Evolutionary conservation across 2,113 vertebrate genomes (phyloP).

Genomic region (Chloebia gouldiae): DNA sequence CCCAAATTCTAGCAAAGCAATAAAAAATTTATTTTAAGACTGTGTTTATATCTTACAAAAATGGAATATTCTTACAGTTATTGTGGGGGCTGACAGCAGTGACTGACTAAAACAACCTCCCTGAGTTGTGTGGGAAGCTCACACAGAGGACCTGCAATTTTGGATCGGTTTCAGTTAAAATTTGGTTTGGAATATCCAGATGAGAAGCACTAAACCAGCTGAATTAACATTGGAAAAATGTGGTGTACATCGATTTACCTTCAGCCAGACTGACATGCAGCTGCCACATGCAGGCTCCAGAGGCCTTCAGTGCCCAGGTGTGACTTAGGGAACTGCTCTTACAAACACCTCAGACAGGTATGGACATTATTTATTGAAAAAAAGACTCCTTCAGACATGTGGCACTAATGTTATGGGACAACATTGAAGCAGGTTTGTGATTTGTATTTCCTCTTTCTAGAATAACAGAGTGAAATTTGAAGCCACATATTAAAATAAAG

Average conservation of each 20-base stretch:
- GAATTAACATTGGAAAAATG: not conserved
- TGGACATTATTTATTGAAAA: not conserved
- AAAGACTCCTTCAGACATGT: not conserved
- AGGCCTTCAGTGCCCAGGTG: not conserved
- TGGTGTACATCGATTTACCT: not conserved
- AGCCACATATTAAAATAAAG: not conserved
- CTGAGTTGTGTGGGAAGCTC: not conserved
- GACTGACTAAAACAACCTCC: not conserved
- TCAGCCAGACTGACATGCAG: not conserved
- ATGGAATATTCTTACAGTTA: not conserved
- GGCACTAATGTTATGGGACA: not conserved
- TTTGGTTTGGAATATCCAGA: not conserved
- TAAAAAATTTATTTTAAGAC: not conserved
- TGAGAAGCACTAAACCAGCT: not conserved
- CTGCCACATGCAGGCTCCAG: not conserved
- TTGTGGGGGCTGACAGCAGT: not conserved
- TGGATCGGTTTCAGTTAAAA: not conserved
- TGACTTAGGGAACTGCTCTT: not conserved
- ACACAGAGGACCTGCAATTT: not conserved
- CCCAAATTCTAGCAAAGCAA: not conserved
- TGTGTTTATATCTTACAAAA: not conserved
- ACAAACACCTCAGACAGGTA: not conserved
- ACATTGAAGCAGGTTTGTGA: not conserved
- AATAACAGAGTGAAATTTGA: not conserved
- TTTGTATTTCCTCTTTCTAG: not conserved